Base-by-base conservation (phyloP, 2,113 vertebrate species). In the Psittacara wagleri region DNA sequence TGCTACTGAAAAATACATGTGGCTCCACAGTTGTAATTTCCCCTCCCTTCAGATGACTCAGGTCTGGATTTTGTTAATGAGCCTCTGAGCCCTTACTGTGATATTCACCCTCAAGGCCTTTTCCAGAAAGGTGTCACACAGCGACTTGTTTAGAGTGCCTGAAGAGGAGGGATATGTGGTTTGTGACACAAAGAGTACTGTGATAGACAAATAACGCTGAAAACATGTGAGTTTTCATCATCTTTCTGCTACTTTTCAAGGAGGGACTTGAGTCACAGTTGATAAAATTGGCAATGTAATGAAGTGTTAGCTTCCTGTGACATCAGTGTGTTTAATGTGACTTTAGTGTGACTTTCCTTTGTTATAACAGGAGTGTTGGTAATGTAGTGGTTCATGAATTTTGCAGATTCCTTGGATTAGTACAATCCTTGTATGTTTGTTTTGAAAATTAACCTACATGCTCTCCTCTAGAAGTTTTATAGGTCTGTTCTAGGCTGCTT, bases 31-130 rank as follows among this genome's bases (percentile, higher is more conserved):
- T 64, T 93, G 89, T 92, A 88, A 89, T 89, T 90, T 91, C 92
- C 84, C 89, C 44, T 92, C 83, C 83, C 44, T 78, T 95, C 59
- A 19, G 79, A 94, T 96, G 94, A 94, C 78, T 95, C 95, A 96
- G 63, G 88, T 90, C 92, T 80, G 85, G 70, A 54, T 91, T 94
- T 92, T 92, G 88, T 92, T 96, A 91, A 92, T 89, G 64, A 69
- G 69, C 63, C 80, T 68, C 39, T 63, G 27, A 93, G 86, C 79
- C 25, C 63, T 81, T 46, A 4, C 28, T 63, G 37, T 66, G 39
- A 41, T 92, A 9, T 7, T 90, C 61, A 18, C 35, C 88, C 82
- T 74, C 64, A 24, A 59, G 92, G 92, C 67, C 46, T 66, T 70
- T 82, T 77, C 52, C 66, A 17, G 62, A 69, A 79, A 92, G 83